Evolutionary conservation across 2,113 vertebrate species (phyloP), one percentile per base, ranked within the genome.

Genomic region (Ammodytes marinus): DNA sequence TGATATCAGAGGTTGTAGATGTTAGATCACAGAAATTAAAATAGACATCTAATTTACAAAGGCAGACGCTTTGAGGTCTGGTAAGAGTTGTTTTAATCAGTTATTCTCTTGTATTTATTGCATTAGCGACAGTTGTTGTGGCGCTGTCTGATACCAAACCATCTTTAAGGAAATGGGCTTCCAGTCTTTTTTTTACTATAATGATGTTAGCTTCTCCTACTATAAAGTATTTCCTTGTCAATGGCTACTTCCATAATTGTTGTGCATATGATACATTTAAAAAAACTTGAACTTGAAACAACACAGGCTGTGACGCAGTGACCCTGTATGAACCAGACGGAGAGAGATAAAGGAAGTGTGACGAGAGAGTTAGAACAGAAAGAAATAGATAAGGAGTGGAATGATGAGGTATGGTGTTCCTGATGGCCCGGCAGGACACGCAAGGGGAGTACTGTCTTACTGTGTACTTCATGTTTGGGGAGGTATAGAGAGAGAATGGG

Each of bases 301-400:
- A 27, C 27, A 27, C 27, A 27, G 27, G 27, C 27, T 27, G 27
- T 79, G 82, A 86, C 42, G 45, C 58, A 76, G 86, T 86, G 88
- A 87, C 79, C 39, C 78, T 19, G 35, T 19, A 59, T 82, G 68
- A 91, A 82, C 76, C 68, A 50, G 19, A 35, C 27, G 2, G 35
- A 7, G 52, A 49, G 15, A 79, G 82, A 86, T 71, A 78, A 77
- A 50, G 54, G 66, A 83, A 19, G 85, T 84, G 73, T 86, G 86
- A 82, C 5, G 46, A 82, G 71, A 74, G 82, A 86, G 79, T 49
- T 49, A 69, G 73, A 80, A 69, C 87, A 91, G 86, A 84, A 42
- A 70, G 60, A 42, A 57, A 49, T 27, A 63, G 89, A 92, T 89
- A 90, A 90, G 6, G 17, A 12, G 35, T 85, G 66, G 74, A 65